Evolutionary conservation across 2,888 invertebrate species (phyloP), one percentile per base, ranked within the genome.

Genomic region (Eilema depressum): DNA sequence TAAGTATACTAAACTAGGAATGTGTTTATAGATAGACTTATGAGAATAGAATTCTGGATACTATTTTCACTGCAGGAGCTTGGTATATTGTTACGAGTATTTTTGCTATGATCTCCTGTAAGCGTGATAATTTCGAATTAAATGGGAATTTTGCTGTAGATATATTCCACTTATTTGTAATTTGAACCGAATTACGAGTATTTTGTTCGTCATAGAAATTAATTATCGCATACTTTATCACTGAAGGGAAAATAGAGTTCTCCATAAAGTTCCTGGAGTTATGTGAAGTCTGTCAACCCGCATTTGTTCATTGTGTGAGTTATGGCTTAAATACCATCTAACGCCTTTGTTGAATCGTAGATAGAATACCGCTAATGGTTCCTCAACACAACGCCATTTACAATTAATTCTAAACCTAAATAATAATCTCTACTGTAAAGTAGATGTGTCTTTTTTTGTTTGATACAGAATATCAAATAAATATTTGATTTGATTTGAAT

Each of bases 161-260:
- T 47, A n/a, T 3, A 2, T n/a, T n/a, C 20, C 20, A 47, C 8
- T 53, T n/a, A n/a, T 53, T 53, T 53, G 53, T n/a, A 20, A 47
- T 20, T 20, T 5, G 47, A 53, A 53, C 2, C 53, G 2, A 53
- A n/a, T 53, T n/a, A 63, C 12, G 33, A 41, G 3, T 41, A 41
- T 25, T 37, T 25, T 14, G 62, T 14, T 23, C 23, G 14, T 37
- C 14, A 33, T 1, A 37, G 7, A 23, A 63, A 37, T 33, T 37
- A 62, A 23, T 62, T 14, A 62, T 63, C 17, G 23, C 33, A 62
- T 37, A 17, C 8, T 25, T 63, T 37, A 37, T 37, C 37, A 11
- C 30, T 17, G 17, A 63, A 63, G 63, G 25, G 37, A 25, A 63
- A 63, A 37, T 63, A 25, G 25, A 63, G 37, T 37, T 37, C 23